Base-by-base conservation (phyloP, 2,113 vertebrate species). In the Sisor rabdophorus region DNA sequence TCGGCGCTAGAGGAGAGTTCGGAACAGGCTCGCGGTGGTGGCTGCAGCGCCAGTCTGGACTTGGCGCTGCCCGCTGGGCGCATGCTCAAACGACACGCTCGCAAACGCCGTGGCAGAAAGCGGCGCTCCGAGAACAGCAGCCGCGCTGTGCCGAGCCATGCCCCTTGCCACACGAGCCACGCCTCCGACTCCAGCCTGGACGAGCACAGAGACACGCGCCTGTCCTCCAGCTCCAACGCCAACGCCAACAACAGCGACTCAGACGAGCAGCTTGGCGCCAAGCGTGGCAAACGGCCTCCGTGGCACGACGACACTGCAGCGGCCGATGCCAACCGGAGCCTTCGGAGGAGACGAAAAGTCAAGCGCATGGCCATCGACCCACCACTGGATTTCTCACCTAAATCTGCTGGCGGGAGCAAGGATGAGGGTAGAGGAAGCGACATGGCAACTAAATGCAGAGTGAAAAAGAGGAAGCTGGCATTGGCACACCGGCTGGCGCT, bases 1-100 rank as follows among this genome's bases (percentile, higher is more conserved):
- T 99, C 97, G 0, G 97, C 97, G 1, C 85, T 99, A 87, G 97
- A 99, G 88, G 96, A 99, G 92, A 99, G 96, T 85, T 99, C 97
- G 0, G 97, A 98, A 82, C 97, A 99, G 84, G 95, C 96, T 0
- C 93, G 96, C 9, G 96, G 96, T 67, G 95, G 94, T 0, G 96
- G 97, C 47, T 93, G 93, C 73, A 94, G 94, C 0, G 96, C 97
- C 47, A 93, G 93, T 0, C 96, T 95, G 6, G 97, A 98, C 83
- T 95, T 97, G 26, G 94, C 95, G 2, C 83, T 92, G 77, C 86
- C 91, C 0, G 89, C 98, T 28, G 93, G 95, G 26, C 98, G 95
- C 72, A 92, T 96, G 81, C 88, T 98, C 28, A 98, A 98, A 85
- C 93, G 97, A 10, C 96, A 98, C 80, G 95, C 96, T 28, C 90